Base-by-base conservation (phyloP, 2,888 invertebrate species). In the Neria commutata region DNA sequence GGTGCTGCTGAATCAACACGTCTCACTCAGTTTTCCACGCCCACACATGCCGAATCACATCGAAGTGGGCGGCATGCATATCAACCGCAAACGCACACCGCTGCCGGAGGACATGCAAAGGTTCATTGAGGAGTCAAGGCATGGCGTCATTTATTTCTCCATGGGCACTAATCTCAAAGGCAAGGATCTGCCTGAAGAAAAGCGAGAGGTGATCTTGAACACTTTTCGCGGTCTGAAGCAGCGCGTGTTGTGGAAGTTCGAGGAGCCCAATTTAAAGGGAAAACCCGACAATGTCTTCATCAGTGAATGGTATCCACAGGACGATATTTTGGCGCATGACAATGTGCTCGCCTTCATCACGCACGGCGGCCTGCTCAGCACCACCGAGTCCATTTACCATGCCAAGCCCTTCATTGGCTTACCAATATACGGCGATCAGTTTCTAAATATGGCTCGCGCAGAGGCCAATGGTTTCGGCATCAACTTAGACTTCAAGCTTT, bases 341-440 rank as follows among this genome's bases (percentile, higher is more conserved):
- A 84, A 84, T 65, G 75, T 84, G 0, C 78, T 78, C 42, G 60
- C 81, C 0, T 84, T 84, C 56, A 83, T 84, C 8, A 83, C 83
- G 0, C 84, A 85, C 48, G 84, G 84, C 2, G 84, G 84, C 1
- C 62, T 84, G 6, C 66, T 84, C n/a, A 83, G 84, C 64, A 81
- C 81, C n/a, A 83, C 79, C 0, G 84, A 85, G 62, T 78, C 84
- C 1, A 71, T 84, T 51, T 82, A 83, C 50, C 79, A 83, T 62
- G 84, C 83, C 17, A 82, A 81, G 16, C 84, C 85, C 0, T 69
- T 84, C n/a, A 67, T 85, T n/a, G 84, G 83, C 1, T 80, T 85
- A 48, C 86, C 86, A 0, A 74, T 85, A 16, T 83, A 83, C 57
- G 83, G 78, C 0, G 86, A 86, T 71, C 85, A 86, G 67, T 77